phyloP scores from a whole-genome alignment of 2,113 vertebrate species.

The Asarcornis scutulata region DNA sequence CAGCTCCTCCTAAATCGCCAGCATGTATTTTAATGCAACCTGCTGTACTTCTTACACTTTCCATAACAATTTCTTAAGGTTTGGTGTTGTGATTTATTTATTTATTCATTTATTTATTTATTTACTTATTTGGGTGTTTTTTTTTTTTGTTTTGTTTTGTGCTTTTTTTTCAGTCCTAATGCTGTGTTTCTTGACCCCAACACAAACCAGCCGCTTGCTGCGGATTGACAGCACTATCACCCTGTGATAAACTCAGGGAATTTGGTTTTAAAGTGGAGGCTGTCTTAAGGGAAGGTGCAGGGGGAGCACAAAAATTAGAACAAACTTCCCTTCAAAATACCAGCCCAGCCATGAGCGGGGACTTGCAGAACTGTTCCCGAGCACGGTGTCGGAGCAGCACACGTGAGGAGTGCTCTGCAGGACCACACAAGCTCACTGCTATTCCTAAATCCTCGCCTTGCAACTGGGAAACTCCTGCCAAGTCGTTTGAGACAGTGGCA shows the following conservation, averaged over 20 bases:
- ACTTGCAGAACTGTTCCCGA: slow-evolving; percentile 62
- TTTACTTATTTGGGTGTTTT: neutral
- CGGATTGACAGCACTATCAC: slow-evolving; percentile 40
- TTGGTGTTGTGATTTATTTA: neutral
- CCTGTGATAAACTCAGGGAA: slow-evolving; percentile 22
- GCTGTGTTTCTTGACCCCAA: neutral
- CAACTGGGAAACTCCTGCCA: slow-evolving; percentile 50
- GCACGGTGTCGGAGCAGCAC: neutral
- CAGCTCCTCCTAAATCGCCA: neutral
- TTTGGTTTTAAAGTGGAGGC: slow-evolving; percentile 58
- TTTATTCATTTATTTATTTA: too few species aligned
- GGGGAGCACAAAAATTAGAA: neutral
- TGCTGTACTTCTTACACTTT: neutral
- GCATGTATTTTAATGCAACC: neutral
- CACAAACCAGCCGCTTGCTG: neutral
- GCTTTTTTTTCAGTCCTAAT: neutral
- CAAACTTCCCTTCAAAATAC: slow-evolving; percentile 7
- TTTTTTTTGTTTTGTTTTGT: neutral
- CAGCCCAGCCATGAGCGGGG: slow-evolving; percentile 43
- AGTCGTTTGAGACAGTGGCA: slow-evolving; percentile 25
- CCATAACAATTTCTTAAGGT: neutral
- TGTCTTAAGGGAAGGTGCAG: neutral
- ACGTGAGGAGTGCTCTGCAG: slow-evolving; percentile 62
- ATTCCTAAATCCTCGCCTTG: neutral
- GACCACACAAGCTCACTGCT: slow-evolving; percentile 75